These are phyloP conservation scores for Amphiprion percula DNA, from an alignment of 2,113 vertebrate species.

Conservation along the genomic window DNA sequence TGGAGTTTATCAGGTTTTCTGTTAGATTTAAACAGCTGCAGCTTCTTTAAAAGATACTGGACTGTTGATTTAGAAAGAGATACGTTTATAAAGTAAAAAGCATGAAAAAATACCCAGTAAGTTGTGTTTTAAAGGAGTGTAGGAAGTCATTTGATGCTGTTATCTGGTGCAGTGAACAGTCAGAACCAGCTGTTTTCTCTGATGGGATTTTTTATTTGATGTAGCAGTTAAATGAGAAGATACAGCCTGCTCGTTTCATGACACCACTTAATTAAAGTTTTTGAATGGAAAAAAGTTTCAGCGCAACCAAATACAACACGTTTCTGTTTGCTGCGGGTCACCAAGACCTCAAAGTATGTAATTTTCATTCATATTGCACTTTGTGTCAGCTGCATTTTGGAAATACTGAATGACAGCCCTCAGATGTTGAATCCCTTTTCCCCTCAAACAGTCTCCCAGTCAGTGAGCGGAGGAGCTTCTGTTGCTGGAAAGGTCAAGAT, in stretches of 20 bases:
- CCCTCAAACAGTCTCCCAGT: background rate
- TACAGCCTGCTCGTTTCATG: background rate
- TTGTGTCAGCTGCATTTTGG: background rate
- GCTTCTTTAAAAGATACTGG: too few relatives aligned
- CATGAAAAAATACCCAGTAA: too few relatives aligned
- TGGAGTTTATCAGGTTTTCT: too few relatives aligned
- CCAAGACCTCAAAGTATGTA: background rate
- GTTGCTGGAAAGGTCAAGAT: conserved; percentile 45
- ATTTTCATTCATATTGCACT: background rate
- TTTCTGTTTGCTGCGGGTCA: background rate
- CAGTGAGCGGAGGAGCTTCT: background rate
- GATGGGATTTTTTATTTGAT: too few relatives aligned
- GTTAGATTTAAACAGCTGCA: too few relatives aligned
- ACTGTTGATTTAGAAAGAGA: too few relatives aligned
- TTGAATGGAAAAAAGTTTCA: background rate
- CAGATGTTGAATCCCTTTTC: background rate
- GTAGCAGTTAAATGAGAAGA: background rate
- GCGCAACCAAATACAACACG: background rate
- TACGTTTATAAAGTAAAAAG: too few relatives aligned
- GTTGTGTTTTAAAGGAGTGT: background rate
- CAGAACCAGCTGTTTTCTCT: too few relatives aligned
- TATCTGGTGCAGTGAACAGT: too few relatives aligned
- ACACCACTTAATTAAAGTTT: background rate
- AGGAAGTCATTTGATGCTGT: background rate
- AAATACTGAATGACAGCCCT: background rate